Evolutionary conservation across 2,888 invertebrate species (phyloP), one percentile per base, ranked within the genome.

Genomic region (Epirrita christyi): DNA sequence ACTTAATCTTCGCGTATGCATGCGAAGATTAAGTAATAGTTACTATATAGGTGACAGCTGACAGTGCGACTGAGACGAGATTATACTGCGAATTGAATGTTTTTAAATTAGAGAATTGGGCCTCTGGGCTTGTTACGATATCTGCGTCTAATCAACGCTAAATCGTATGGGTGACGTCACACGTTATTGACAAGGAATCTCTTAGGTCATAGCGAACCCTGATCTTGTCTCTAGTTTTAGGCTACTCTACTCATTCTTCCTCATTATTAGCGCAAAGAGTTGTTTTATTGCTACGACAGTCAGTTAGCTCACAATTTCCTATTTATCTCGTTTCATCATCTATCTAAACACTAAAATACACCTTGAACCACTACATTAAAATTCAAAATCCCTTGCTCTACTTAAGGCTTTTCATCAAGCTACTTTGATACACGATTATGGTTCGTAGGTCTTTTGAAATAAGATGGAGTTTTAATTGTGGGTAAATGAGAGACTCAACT

Each of bases 241-340:
- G 14, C 54, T 81, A 70, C 75, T 72, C 86, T 86, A 70, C 63
- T 57, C 68, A 66, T 73, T 80, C 85, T 83, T 81, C 79, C 88
- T 91, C 90, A 91, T 91, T 90, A 91, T 88, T 83, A 88, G 83
- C 83, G 86, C 86, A 82, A 88, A 87, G 90, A 87, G 90, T 91
- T 91, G 91, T 91, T 91, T 90, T 90, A 89, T 88, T 88, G 83
- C 82, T 75, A 66, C 82, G 85, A 79, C 83, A 81, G 73, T 78
- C 84, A 87, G 87, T 90, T 88, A 86, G 86, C 81, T 75, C 77
- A 86, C 90, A 86, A 91, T 90, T 91, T 90, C 90, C 90, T 86
- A 88, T 85, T 86, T 85, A 87, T 76, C 78, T 76, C 78, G 72
- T 72, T 83, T 83, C 83, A 82, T 81, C 79, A 76, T 59, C 61